A percentile compares a stretch with the other conserved stretches of the same genome.
These are phyloP conservation scores for Thereva nobilitata DNA, from an alignment of 2,888 invertebrate species.

Conservation along the genomic window DNA sequence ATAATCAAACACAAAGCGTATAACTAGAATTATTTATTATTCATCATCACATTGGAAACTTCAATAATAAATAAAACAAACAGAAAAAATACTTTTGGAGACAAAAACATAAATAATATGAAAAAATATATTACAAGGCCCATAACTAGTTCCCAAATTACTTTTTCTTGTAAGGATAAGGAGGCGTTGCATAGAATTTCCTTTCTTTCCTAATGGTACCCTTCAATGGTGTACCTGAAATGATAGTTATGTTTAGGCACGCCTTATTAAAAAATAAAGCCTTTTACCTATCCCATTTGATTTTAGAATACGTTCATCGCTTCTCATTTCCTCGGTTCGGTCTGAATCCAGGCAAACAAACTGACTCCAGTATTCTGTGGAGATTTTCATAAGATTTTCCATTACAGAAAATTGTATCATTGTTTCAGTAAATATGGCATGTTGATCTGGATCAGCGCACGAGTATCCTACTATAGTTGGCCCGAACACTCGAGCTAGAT, in stretches of 20 bases:
- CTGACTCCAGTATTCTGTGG: constrained; percentile 73
- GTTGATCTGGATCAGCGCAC: constrained; percentile 70
- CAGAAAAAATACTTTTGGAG: too few relatives aligned
- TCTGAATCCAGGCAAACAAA: constrained; percentile 50
- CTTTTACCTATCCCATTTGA: background rate
- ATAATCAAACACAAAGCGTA: too few relatives aligned
- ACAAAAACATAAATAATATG: too few relatives aligned
- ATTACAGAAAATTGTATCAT: constrained; percentile 74
- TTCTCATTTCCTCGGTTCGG: constrained; percentile 38
- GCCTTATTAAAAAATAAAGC: background rate
- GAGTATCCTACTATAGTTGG: constrained; percentile 94
- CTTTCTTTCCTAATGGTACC: constrained; percentile 53
- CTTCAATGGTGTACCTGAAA: constrained; percentile 54
- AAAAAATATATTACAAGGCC: too few relatives aligned
- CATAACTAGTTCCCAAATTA: background rate
- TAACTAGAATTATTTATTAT: too few relatives aligned
- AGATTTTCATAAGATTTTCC: constrained; percentile 71
- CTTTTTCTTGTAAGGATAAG: constrained; percentile 44
- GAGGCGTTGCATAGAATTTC: constrained; percentile 53
- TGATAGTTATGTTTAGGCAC: constrained; percentile 17
- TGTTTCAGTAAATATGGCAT: constrained; percentile 76
- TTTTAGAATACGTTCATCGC: background rate
- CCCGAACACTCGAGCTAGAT: constrained; percentile 89
- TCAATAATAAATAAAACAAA: too few relatives aligned
- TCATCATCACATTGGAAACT: too few relatives aligned